Base-by-base conservation (phyloP, 2,113 vertebrate species). In the Trogon melanurus region DNA sequence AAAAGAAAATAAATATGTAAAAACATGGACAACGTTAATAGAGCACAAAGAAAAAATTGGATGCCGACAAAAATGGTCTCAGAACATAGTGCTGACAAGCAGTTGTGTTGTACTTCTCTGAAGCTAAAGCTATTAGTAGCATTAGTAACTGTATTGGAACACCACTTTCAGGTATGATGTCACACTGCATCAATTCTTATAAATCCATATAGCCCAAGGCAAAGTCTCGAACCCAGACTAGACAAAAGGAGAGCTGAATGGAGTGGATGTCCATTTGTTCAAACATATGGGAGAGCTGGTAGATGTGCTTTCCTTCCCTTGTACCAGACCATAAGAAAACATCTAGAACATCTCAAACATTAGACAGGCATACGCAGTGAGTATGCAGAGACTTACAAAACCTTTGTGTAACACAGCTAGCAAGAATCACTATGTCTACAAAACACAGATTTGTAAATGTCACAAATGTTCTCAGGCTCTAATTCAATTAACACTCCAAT, bases 321-420 rank as follows among this genome's bases (percentile, higher is more conserved):
- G 5, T 8, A 23, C 17, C 12, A 16, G 12, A 15, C 22, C 10
- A 6, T 14, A 53, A 34, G 16, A 51, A 76, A 64, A 16, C 4
- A 45, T 2, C 48, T 21, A 21, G 16, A 88, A 56, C 3, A 17
- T 2, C 4, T 44, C n/a, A 41, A 50, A 34, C 5, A 4, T 11
- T 22, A 30, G 44, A n/a, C 5, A 56, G 13, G 38, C 13, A 18
- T 23, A 26, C 18, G 18, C 5, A 41, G 17, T 15, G 82, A 48
- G 22, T 12, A 10, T 0, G 6, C 38, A 17, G 26, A 60, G 14
- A 47, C 9, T 30, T 45, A 6, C 7, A 69, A n/a, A 66, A 66
- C 11, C n/a, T 64, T 79, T 1, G 1, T 13, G 25, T 26, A 51
- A 21, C 6, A 1, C 1, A 30, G 1, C 23, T 14, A 64, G 34